A percentile compares a stretch with the other conserved stretches of the same genome.
These are phyloP conservation scores for Metellina segmentata DNA, from an alignment of 2,888 invertebrate species.

Conservation along the genomic window DNA sequence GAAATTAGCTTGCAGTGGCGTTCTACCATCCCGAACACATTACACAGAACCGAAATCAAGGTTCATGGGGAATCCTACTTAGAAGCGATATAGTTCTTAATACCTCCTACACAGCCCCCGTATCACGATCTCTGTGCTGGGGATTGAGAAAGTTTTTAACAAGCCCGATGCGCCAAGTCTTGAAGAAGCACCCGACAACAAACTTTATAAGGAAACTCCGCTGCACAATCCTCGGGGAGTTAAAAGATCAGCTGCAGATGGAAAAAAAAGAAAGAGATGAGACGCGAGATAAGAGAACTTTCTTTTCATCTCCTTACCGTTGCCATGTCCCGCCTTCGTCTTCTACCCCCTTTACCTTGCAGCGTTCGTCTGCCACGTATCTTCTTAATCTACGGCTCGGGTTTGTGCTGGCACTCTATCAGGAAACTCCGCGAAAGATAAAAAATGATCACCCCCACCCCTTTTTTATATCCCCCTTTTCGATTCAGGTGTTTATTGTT, in stretches of 20 bases:
- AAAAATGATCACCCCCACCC: neutral
- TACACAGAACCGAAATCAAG: neutral
- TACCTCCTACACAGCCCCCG: neutral
- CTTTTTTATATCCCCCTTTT: conserved; percentile 3
- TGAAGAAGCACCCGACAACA: conserved; percentile 2
- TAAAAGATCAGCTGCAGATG: neutral
- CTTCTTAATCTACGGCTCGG: conserved; percentile 36
- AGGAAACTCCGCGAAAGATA: neutral
- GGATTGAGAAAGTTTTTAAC: conserved; percentile 3
- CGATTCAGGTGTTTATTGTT: neutral
- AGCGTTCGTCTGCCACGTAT: neutral
- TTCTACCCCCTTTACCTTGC: neutral
- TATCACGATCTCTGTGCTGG: too few relatives aligned
- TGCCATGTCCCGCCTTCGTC: neutral
- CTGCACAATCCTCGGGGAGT: neutral
- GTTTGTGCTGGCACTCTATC: conserved; percentile 39
- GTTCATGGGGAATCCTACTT: too few relatives aligned
- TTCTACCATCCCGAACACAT: neutral
- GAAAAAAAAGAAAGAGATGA: neutral
- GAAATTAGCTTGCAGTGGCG: too few relatives aligned
- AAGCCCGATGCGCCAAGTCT: neutral
- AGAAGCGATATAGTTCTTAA: neutral
- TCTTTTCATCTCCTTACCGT: neutral
- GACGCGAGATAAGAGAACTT: neutral
- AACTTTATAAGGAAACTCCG: neutral